Evolutionary conservation across 2,113 vertebrate species (phyloP), one percentile per base, ranked within the genome.

Genomic region (Heterotilapia buettikoferi): DNA sequence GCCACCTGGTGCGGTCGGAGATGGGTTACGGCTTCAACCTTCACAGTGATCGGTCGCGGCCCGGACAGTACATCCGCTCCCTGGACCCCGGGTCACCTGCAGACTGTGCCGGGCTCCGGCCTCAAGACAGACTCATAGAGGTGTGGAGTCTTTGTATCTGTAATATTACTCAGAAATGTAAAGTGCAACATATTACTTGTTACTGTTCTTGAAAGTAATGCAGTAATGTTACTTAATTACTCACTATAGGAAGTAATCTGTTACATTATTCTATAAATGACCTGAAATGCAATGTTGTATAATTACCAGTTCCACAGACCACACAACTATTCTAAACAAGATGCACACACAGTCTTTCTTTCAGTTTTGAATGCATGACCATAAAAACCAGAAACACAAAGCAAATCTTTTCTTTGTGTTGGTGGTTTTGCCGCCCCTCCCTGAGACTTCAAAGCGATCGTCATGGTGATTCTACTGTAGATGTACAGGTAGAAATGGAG

Each of bases 21-120:
- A 97, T 53, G 1, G 98, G 99, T 89, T 99, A 99, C 1, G 99
- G 99, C 71, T 99, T 99, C 94, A 99, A 99, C 96, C 97, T 99
- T 71, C 99, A 99, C 97, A 99, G 98, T 0, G 98, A 99, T 82
- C 99, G 98, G 66, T 97, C 98, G 2, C 96, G 97, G 52, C 98
- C 98, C 0, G 99, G 99, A 7, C 99, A 99, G 93, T 99, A 97
- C 93, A 98, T 99, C 95, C 98, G 98, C 85, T 98, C 98, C 0
- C 97, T 99, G 59, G 98, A 99, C 71, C 96, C 95, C 0, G 97
- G 97, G n/a, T 99, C 98, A 0, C 96, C 98, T 0, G 98, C 99
- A 0, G 97, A 97, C 85, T 94, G 88, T 7, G 97, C 99, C 0
- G 98, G 99, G 52, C 98, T 99, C 81, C 96, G 91, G 11, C 97